Evolutionary conservation across 2,888 invertebrate genomes (phyloP), one percentile per base, ranked within the genome.

Genomic region (Ypsolopha sequella): DNA sequence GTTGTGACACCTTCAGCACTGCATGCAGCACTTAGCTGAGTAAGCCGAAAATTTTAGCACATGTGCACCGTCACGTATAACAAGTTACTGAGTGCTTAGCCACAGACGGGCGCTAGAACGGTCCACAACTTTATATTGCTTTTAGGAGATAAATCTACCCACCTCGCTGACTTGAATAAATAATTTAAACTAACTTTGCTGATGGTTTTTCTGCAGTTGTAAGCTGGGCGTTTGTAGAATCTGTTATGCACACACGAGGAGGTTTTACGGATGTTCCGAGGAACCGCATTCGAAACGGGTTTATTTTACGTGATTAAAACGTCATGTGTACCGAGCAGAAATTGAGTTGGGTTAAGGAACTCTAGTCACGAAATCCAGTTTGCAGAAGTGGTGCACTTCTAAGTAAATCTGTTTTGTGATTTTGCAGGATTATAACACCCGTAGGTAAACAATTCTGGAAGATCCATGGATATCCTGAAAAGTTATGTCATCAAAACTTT

Each of bases 21-120:
- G 62, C 62, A 65, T 64, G 65, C 64, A 68, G 49, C 56, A 54
- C 54, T 55, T 55, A 54, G 52, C 51, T 24, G 24, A 24, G 44
- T 38, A 39, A 47, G 48, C 41, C 53, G 48, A 51, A 73, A 71
- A 72, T 74, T 71, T 60, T 61, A 59, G 58, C 68, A 64, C 65
- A 72, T 69, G 67, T 76, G 74, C 71, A 56, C 56, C 53, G 64
- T 67, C 70, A 73, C 72, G 72, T 64, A 61, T 70, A 60, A 60
- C 64, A 71, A 74, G 70, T 76, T 71, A 66, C 60, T 60, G 68
- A 64, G 65, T 68, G 67, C 66, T 74, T 71, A 71, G 70, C 59
- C 64, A 70, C 51, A 49, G 43, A 14, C 60, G n/a, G n/a, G 63
- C 61, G 68, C 63, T 73, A 67, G 71, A 73, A 66, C 63, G 62